Evolutionary conservation across 2,113 vertebrate species (phyloP).

Genomic region (Oncorhynchus gorbuscha): DNA sequence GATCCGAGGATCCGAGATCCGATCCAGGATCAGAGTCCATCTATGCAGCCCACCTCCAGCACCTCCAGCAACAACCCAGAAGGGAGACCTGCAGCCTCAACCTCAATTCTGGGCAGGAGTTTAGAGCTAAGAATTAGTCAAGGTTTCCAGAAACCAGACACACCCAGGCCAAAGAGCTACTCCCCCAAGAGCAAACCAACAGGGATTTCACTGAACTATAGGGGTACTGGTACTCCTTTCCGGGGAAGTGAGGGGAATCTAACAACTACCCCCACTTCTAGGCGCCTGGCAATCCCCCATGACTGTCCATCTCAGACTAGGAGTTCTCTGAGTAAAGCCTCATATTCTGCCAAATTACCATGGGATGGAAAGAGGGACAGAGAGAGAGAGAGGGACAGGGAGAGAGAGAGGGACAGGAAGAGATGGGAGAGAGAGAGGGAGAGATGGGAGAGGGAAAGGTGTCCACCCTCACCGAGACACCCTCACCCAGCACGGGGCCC

Average conservation of each 20-base stretch:
- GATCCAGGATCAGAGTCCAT: too few species aligned
- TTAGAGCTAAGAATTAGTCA: not conserved
- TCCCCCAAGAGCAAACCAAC: not conserved
- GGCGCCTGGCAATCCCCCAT: not conserved
- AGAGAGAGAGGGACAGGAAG: not conserved
- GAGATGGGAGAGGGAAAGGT: too few species aligned
- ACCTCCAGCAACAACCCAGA: not conserved
- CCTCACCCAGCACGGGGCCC: too few species aligned
- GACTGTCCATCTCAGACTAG: not conserved
- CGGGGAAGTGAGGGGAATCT: not conserved
- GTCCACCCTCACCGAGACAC: too few species aligned
- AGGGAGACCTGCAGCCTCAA: not conserved
- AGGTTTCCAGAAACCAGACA: constrained; percentile 14
- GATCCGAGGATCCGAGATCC: too few species aligned
- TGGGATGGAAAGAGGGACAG: not conserved
- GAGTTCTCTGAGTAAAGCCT: not conserved
- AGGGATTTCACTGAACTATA: not conserved
- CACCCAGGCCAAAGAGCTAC: constrained; percentile 6
- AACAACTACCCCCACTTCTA: not conserved
- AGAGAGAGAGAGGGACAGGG: too few species aligned
- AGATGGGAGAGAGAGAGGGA: too few species aligned
- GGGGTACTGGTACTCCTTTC: not conserved
- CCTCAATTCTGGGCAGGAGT: not conserved
- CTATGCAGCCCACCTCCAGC: not conserved
- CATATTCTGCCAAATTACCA: not conserved